phyloP scores from a whole-genome alignment of 2,888 invertebrate species.

The Eurytoma californica region DNA sequence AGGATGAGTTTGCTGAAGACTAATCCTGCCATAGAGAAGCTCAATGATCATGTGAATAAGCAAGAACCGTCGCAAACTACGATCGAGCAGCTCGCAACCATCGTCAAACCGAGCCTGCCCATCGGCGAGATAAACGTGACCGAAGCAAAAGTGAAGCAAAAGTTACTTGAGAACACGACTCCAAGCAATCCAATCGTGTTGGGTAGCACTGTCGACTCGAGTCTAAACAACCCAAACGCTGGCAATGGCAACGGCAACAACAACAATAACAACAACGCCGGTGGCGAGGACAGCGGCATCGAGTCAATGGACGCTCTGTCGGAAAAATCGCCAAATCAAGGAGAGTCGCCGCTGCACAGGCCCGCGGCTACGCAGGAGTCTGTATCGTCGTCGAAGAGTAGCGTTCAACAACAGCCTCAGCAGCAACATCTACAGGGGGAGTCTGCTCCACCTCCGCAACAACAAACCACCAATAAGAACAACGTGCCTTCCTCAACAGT shows the following conservation, averaged over 20 bases:
- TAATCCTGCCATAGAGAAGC: conserved; percentile 43
- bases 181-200: conserved; percentile 63
- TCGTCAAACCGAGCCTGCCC: conserved; percentile 68
- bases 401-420: conserved; percentile 14
- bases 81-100: conserved; percentile 43
- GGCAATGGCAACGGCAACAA: conserved; percentile 52
- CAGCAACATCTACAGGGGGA: conserved; percentile 41
- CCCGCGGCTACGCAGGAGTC: conserved; percentile 70
- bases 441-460: conserved; percentile 59
- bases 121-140: conserved; percentile 75
- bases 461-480: conserved; percentile 75
- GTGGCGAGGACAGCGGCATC: conserved; percentile 93
- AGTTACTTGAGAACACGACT: conserved; percentile 76
- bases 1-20: conserved; percentile 69
- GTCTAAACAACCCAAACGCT: not conserved
- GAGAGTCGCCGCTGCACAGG: conserved; percentile 81
- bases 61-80: conserved; percentile 58
- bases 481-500: conserved; percentile 75
- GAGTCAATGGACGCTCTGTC: conserved; percentile 96
- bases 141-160: conserved; percentile 79
- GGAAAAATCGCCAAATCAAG: conserved; percentile 93
- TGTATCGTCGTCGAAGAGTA: conserved; percentile 41
- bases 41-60: conserved; percentile 37
- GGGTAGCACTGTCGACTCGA: conserved; percentile 62
- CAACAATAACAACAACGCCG: conserved; percentile 69